Evolutionary conservation across 1,140 invertebrate genomes (phyloP), one percentile per base, ranked within the genome.

Genomic region (Drosophila lowei): DNA sequence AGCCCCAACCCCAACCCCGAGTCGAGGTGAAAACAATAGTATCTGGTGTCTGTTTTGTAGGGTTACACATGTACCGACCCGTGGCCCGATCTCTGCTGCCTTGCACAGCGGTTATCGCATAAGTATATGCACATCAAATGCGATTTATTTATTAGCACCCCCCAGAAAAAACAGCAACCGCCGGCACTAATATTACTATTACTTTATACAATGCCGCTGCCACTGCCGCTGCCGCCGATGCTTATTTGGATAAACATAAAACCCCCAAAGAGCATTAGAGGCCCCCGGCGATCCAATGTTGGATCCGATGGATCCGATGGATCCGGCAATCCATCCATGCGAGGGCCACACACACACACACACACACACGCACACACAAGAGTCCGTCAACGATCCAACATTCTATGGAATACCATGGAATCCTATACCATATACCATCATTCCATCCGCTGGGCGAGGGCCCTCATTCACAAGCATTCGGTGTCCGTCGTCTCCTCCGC

Each of bases 61-160:
- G 63, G 28, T 30, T 56, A 48, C 47, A 71, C 42, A 54, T 43
- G 38, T 55, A 49, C 55, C 23, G 23, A 25, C 23, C 23, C 23
- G 23, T 25, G 0, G 23, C 23, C 23, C 47, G 56, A 62, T 47
- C 42, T 57, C 46, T 41, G 60, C 43, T 70, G 64, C 54, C 73
- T 71, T 73, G 75, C 75, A 60, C 47, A 76, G 73, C 52, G 64
- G 72, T 66, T 71, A 79, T 79, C 62, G 43, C 53, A 49, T 56
- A 34, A 48, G 71, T 44, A 54, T 59, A 55, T 72, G 59, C 61
- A 60, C 60, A 66, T 70, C 60, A 79, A 79, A 76, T 84, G 81
- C 66, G 79, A 85, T 85, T 85, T 85, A 85, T 84, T 85, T 84
- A 84, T 85, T 83, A 85, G 80, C 79, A 85, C 80, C 80, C 79